These are phyloP conservation scores for Cynopterus brachyotis DNA, from an alignment of 2,113 vertebrate species.

Conservation along the genomic window DNA sequence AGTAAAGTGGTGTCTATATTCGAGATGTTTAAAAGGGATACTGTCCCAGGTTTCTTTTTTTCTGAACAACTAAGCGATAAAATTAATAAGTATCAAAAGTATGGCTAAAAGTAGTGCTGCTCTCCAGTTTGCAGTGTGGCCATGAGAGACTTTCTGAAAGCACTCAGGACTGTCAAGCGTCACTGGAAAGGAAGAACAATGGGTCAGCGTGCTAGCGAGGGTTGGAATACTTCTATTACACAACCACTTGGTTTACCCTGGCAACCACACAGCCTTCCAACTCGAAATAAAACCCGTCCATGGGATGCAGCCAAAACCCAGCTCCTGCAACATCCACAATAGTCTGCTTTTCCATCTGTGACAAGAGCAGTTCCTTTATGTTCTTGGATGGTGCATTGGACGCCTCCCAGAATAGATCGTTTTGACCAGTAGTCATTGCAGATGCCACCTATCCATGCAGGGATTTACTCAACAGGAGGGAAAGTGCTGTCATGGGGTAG, in stretches of 20 bases:
- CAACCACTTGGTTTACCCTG: not conserved
- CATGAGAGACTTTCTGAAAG: slow-evolving; percentile 24
- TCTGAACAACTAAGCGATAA: slow-evolving; percentile 68
- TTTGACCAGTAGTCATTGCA: not conserved
- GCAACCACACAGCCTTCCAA: not conserved
- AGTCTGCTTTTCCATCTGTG: slow-evolving; percentile 8
- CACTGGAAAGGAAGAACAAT: slow-evolving; percentile 14
- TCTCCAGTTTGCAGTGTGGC: slow-evolving; percentile 65
- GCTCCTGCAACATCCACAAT: not conserved
- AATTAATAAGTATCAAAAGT: slow-evolving; percentile 68
- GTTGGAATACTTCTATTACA: not conserved
- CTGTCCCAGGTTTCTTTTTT: not conserved
- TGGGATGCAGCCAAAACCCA: not conserved
- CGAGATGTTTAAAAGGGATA: slow-evolving; percentile 76
- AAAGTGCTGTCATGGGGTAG: not conserved
- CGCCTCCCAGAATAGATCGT: not conserved
- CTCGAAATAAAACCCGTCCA: not conserved
- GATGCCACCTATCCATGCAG: not conserved
- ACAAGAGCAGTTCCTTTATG: not conserved
- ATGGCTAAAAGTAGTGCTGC: slow-evolving; percentile 59
- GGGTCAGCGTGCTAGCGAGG: not conserved
- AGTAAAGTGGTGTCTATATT: slow-evolving; percentile 62
- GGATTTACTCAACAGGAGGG: not conserved
- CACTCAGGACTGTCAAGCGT: slow-evolving; percentile 45
- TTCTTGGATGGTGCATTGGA: not conserved